Percentiles rank a stretch among this genome's conserved stretches.
These are phyloP conservation scores for Varecia variegata DNA, from an alignment of 2,797 vertebrate genomes.

Conservation along the genomic window DNA sequence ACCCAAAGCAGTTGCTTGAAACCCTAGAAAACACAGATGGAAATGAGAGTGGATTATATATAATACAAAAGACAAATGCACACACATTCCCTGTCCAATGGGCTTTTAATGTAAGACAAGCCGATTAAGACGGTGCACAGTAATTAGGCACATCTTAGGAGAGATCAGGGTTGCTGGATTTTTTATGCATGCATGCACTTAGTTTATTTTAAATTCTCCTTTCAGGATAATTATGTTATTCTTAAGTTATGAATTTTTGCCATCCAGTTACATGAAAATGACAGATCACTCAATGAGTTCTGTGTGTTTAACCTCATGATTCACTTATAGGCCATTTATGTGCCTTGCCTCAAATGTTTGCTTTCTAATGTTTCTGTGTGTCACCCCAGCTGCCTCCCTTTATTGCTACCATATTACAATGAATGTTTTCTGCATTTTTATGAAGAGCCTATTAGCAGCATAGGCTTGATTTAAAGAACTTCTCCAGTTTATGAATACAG, in stretches of 20 bases:
- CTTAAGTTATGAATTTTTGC: conserved; percentile 39
- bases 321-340: background rate
- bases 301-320: conserved; percentile 55
- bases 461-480: conserved; percentile 76
- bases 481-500: conserved; percentile 50
- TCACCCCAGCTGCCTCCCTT: conserved; percentile 65
- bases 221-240: conserved; percentile 48
- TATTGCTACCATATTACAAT: conserved; percentile 75
- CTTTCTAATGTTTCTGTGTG: conserved; percentile 52
- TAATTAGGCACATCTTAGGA: conserved; percentile 31
- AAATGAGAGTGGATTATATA: conserved; percentile 33
- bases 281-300: conserved; percentile 26
- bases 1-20: conserved; percentile 28
- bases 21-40: conserved; percentile 43
- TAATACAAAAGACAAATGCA: conserved; percentile 47
- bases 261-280: conserved; percentile 25
- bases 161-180: background rate
- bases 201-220: conserved; percentile 46
- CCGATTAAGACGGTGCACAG: conserved; percentile 2
- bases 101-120: conserved; percentile 53
- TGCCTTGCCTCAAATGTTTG: background rate
- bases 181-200: background rate
- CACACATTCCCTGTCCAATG: background rate
- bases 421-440: conserved; percentile 74
- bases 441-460: conserved; percentile 73